Percentiles rank a stretch among this genome's conserved stretches.
Evolutionary conservation across 2,113 vertebrate genomes (phyloP).

Genomic region (Etia nguti): DNA sequence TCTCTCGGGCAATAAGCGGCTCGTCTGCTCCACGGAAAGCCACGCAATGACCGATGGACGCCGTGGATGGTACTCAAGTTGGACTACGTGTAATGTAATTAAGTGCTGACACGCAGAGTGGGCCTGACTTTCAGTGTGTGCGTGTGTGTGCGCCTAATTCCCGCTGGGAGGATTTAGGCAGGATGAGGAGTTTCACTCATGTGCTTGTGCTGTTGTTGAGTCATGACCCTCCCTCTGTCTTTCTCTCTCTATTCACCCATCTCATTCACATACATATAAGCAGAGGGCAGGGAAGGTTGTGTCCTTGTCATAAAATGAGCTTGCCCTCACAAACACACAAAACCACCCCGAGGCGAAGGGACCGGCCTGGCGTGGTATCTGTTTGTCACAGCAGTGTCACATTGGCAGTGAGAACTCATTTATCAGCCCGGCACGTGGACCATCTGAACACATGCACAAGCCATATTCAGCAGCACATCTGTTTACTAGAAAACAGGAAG

Average conservation of each 20-base stretch:
- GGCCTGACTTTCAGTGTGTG: not conserved
- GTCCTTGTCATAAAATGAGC: slow-evolving; percentile 47
- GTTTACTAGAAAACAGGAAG: not conserved
- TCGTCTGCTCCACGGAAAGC: not conserved
- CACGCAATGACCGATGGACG: not conserved
- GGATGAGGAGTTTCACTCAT: slow-evolving; percentile 32
- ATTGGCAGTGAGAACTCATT: slow-evolving; percentile 43
- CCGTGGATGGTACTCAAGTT: not conserved
- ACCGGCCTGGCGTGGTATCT: slow-evolving; percentile 27
- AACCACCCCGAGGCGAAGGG: slow-evolving; percentile 12
- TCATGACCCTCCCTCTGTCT: slow-evolving; percentile 3
- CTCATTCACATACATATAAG: not conserved
- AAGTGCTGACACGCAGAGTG: not conserved
- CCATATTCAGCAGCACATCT: slow-evolving; percentile 23
- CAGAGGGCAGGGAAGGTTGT: slow-evolving; percentile 11
- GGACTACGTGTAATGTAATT: slow-evolving; percentile 7
- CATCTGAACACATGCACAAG: slow-evolving; percentile 18
- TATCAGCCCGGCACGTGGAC: slow-evolving; percentile 32
- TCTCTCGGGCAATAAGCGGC: not conserved
- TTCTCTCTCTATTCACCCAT: not conserved
- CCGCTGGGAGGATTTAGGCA: slow-evolving; percentile 23
- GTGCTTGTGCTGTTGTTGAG: slow-evolving; percentile 4
- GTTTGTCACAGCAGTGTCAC: slow-evolving; percentile 58
- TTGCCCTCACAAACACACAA: not conserved
- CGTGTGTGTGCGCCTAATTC: not conserved